phyloP scores from a whole-genome alignment of 2,113 vertebrate genomes.

The Verasper variegatus region DNA sequence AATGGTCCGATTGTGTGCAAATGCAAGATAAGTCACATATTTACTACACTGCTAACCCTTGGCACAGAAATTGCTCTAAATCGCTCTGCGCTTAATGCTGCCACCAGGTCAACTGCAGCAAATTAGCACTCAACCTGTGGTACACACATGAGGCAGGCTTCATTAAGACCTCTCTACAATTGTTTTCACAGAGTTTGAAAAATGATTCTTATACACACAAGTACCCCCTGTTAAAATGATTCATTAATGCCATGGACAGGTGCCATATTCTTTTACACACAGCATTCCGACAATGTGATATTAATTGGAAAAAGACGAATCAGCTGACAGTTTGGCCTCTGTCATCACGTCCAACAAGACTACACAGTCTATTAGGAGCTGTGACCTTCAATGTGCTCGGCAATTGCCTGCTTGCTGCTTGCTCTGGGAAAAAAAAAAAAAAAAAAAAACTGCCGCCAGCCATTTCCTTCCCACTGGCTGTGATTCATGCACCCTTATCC shows the following conservation, averaged over 20 bases:
- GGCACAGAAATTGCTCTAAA: slow-evolving; percentile 1
- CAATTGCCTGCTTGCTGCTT: slow-evolving; percentile 23
- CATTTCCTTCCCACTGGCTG: slow-evolving; percentile 14
- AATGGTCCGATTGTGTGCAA: not conserved
- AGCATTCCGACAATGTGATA: slow-evolving; percentile 5
- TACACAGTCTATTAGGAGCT: slow-evolving; percentile 18
- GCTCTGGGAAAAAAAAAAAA: slow-evolving; percentile 27
- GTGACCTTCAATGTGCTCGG: slow-evolving; percentile 57
- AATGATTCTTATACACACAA: not conserved
- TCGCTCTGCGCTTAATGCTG: not conserved
- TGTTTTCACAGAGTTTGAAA: not conserved
- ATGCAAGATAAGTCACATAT: not conserved
- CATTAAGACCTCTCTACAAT: not conserved
- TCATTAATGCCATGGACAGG: not conserved
- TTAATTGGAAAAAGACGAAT: not conserved
- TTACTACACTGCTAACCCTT: not conserved
- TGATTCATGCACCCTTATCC: slow-evolving; percentile 48
- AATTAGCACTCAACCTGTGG: slow-evolving; percentile 2
- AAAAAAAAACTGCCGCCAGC: slow-evolving; percentile 12
- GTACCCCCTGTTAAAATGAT: not conserved
- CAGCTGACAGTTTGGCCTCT: not conserved
- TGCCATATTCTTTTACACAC: not conserved
- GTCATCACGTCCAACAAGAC: slow-evolving; percentile 14
- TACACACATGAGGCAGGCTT: not conserved
- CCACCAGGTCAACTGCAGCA: not conserved